These are phyloP conservation scores for Philonicus albiceps DNA, from an alignment of 2,888 invertebrate genomes.

Conservation along the genomic window DNA sequence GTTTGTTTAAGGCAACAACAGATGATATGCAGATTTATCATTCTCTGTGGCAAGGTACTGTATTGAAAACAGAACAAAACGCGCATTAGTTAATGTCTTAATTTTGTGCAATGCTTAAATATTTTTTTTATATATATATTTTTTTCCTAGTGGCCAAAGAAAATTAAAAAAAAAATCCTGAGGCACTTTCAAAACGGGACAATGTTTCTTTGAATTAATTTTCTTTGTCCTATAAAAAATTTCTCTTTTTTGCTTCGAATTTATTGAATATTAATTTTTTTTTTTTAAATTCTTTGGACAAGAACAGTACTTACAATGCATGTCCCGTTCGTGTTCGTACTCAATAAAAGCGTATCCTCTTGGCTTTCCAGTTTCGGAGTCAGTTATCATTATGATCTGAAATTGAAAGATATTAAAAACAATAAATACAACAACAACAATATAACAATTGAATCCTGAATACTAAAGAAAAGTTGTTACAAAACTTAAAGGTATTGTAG, in stretches of 20 bases:
- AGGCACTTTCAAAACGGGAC: neutral
- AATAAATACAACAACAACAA: neutral
- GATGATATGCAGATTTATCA: conserved; percentile 51
- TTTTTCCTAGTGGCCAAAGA: conserved; percentile 36
- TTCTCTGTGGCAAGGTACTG: conserved; percentile 51
- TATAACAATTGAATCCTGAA: neutral
- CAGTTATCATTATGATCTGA: conserved; percentile 87
- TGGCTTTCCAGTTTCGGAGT: conserved; percentile 89
- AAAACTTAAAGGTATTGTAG: too few relatives aligned
- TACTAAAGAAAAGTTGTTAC: too few relatives aligned
- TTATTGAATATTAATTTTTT: conserved; percentile 36
- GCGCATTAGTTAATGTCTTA: conserved; percentile 50
- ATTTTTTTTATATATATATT: conserved; percentile 38
- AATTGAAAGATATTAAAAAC: conserved; percentile 58
- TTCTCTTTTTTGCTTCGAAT: neutral
- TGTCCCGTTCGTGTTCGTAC: conserved; percentile 98
- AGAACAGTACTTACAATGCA: conserved; percentile 90
- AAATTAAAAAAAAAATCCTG: conserved; percentile 37
- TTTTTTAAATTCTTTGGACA: neutral
- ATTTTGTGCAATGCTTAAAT: conserved; percentile 26
- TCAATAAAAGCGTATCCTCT: conserved; percentile 99
- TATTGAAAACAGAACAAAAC: conserved; percentile 51
- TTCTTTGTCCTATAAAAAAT: conserved; percentile 66
- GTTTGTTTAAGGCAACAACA: conserved; percentile 50
- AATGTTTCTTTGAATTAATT: conserved; percentile 71